phyloP scores from a whole-genome alignment of 1,140 invertebrate genomes.

The Drosophila murphyi region DNA sequence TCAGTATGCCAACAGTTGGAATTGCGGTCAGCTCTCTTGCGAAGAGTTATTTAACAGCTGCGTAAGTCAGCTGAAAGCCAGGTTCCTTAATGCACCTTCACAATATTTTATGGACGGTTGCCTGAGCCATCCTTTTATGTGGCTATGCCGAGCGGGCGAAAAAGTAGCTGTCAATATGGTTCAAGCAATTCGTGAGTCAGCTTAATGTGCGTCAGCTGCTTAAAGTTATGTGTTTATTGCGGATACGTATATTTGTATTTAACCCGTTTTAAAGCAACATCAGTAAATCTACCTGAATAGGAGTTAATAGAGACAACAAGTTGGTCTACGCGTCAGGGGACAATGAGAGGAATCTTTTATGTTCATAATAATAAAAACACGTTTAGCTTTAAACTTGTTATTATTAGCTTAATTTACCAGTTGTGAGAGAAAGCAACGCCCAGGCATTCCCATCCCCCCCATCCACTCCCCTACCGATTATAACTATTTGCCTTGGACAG shows the following conservation, averaged over 20 bases:
- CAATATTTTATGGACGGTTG: conserved; percentile 58
- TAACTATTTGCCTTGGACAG: neutral
- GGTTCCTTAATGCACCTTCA: conserved; percentile 56
- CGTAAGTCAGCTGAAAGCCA: conserved; percentile 48
- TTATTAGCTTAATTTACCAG: conserved; percentile 78
- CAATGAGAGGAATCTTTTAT: conserved; percentile 63
- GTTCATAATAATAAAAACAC: conserved; percentile 78
- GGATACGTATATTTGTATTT: conserved; percentile 39
- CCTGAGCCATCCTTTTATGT: conserved; percentile 18
- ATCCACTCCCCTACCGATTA: neutral
- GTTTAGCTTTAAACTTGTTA: conserved; percentile 83
- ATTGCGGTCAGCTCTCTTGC: conserved; percentile 18
- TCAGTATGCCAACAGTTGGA: conserved; percentile 12
- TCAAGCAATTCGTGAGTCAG: conserved; percentile 45
- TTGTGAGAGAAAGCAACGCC: conserved; percentile 64
- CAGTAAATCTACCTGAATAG: conserved; percentile 44
- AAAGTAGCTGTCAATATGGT: conserved; percentile 26
- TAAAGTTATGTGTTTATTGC: conserved; percentile 42
- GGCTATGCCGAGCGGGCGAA: neutral
- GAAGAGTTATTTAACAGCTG: conserved; percentile 15
- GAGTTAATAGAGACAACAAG: conserved; percentile 17
- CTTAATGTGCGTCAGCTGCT: conserved; percentile 43
- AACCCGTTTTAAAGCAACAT: conserved; percentile 45
- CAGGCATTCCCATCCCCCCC: conserved; percentile 49
- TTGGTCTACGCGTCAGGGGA: conserved; percentile 9